Evolutionary conservation across 2,888 invertebrate genomes (phyloP).

Genomic region (Epinotia brunnichana): DNA sequence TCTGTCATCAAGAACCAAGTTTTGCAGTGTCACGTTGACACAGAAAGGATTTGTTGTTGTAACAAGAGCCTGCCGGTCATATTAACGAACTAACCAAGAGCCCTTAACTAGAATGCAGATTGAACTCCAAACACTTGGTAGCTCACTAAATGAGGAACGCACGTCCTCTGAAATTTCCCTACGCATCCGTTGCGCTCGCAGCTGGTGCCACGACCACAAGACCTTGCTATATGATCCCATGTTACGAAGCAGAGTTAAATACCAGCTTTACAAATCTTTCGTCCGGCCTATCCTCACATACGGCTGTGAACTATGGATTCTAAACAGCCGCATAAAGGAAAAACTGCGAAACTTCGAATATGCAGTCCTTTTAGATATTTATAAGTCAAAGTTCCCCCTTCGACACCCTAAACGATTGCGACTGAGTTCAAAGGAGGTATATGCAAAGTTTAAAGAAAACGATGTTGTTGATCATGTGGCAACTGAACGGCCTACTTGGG

Average conservation of each 20-base stretch:
- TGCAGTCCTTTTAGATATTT: constrained; percentile 59
- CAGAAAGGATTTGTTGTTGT: neutral
- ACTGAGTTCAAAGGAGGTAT: constrained; percentile 52
- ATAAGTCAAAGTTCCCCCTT: constrained; percentile 60
- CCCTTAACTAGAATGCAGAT: neutral
- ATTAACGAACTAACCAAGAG: neutral
- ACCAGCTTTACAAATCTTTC: constrained; percentile 60
- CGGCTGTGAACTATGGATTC: constrained; percentile 66
- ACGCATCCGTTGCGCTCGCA: constrained; percentile 60
- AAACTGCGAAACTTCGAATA: constrained; percentile 60
- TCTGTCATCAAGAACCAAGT: neutral
- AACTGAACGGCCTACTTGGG: constrained; percentile 60
- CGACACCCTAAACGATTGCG: constrained; percentile 57
- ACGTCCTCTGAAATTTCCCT: constrained; percentile 57
- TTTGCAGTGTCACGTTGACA: neutral
- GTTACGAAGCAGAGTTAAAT: constrained; percentile 56
- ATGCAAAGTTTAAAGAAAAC: constrained; percentile 51
- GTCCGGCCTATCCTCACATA: constrained; percentile 66
- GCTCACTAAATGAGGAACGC: constrained; percentile 47
- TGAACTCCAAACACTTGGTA: neutral
- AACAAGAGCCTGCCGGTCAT: neutral
- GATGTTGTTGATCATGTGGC: constrained; percentile 57
- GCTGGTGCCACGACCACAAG: constrained; percentile 61
- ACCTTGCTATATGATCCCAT: constrained; percentile 53
- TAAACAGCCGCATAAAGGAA: constrained; percentile 49